These are phyloP conservation scores for Allygus modestus DNA, from an alignment of 2,888 invertebrate species.

Conservation along the genomic window DNA sequence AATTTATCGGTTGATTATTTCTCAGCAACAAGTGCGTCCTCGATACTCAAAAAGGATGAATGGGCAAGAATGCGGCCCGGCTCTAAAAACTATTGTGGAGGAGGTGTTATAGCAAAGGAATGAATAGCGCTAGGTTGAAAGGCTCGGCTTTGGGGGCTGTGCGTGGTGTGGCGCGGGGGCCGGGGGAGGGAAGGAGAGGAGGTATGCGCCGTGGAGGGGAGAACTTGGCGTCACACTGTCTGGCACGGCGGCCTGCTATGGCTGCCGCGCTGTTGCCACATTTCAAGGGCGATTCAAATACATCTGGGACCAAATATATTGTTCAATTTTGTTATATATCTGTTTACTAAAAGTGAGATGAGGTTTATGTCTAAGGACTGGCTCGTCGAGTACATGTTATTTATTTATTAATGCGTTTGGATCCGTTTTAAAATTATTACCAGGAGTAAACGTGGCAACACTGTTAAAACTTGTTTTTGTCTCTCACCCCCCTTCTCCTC, in stretches of 20 bases:
- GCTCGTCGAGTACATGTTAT: neutral
- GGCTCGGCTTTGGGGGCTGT: slow-evolving; percentile 46
- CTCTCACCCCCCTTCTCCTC: slow-evolving; percentile 22
- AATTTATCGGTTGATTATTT: neutral
- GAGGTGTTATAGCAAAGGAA: slow-evolving; percentile 43
- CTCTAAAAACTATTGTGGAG: slow-evolving; percentile 34
- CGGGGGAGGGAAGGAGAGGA: slow-evolving; percentile 59
- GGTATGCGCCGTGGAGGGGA: slow-evolving; percentile 64
- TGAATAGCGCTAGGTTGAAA: slow-evolving; percentile 52
- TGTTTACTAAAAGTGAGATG: neutral
- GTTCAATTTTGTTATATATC: neutral
- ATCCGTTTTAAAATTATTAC: neutral
- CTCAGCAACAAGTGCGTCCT: slow-evolving; percentile 14
- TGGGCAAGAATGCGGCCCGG: slow-evolving; percentile 21
- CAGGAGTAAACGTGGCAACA: slow-evolving; percentile 62
- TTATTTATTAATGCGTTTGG: neutral
- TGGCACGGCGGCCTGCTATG: slow-evolving; percentile 82
- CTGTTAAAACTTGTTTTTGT: slow-evolving; percentile 60
- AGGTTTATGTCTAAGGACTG: too few species aligned
- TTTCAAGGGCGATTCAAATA: slow-evolving; percentile 72
- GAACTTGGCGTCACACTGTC: slow-evolving; percentile 95
- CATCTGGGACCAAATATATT: neutral
- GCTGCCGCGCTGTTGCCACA: slow-evolving; percentile 81
- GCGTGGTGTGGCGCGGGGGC: slow-evolving; percentile 48
- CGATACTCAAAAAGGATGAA: slow-evolving; percentile 27